Conservation (phyloP, 2,113 vertebrate genomes). For the Smithornis capensis region DNA sequence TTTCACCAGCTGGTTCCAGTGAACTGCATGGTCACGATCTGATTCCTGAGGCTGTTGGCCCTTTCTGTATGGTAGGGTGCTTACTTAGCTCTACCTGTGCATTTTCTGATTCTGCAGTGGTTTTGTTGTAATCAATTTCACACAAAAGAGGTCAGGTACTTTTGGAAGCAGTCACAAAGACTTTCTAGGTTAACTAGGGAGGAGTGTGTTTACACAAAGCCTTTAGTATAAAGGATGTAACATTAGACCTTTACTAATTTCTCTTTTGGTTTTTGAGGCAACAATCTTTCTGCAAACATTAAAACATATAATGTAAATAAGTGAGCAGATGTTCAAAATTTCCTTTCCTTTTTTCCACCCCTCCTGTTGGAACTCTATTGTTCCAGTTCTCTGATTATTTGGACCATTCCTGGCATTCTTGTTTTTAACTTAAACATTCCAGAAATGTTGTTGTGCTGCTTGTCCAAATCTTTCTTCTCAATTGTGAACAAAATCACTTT, state of each 20-base stretch:
- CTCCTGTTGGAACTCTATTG: not conserved
- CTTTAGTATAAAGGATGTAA: not conserved
- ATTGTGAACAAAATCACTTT: not conserved
- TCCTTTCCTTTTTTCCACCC: not conserved
- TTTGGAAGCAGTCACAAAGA: not conserved
- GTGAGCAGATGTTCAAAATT: not conserved
- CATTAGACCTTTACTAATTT: not conserved
- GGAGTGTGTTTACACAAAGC: not conserved
- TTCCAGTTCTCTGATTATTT: not conserved
- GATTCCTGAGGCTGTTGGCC: not conserved
- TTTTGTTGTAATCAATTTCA: not conserved
- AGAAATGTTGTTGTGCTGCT: not conserved
- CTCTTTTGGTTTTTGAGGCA: not conserved
- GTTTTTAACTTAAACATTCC: not conserved
- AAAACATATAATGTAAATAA: not conserved
- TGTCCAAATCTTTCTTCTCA: not conserved
- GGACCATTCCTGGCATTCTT: not conserved
- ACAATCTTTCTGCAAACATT: not conserved
- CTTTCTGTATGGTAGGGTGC: not conserved
- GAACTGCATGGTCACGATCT: not conserved
- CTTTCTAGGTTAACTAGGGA: not conserved
- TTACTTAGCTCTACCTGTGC: not conserved
- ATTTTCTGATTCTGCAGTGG: not conserved
- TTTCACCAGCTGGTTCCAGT: not conserved
- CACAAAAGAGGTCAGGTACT: not conserved